Evolutionary conservation across 2,797 vertebrate species (phyloP).

Genomic region (Manis crassicaudata): DNA sequence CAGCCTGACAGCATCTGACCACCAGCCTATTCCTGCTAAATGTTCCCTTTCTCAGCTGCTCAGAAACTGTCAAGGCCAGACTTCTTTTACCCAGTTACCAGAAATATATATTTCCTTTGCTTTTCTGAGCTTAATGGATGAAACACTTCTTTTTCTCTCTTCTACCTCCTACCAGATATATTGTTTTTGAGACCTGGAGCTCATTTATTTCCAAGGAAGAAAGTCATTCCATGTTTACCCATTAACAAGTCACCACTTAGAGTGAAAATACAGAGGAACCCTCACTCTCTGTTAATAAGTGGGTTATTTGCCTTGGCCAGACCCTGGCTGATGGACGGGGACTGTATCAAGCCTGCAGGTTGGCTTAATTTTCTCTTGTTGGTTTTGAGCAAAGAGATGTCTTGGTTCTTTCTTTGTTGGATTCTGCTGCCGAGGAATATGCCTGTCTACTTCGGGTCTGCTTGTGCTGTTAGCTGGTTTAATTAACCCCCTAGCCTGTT

Average conservation of each 20-base stretch:
- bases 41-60: background rate
- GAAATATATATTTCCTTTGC: slow-evolving; percentile 34
- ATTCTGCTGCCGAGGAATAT: slow-evolving; percentile 55
- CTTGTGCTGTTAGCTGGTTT: background rate
- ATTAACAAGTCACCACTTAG: slow-evolving; percentile 48
- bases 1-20: background rate
- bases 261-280: background rate
- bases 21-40: background rate
- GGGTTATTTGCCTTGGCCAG: background rate
- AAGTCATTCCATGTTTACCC: slow-evolving; percentile 43
- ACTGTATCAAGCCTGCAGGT: background rate
- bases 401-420: background rate
- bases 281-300: background rate
- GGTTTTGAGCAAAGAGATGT: slow-evolving; percentile 28
- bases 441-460: background rate
- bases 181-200: slow-evolving; percentile 10
- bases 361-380: background rate
- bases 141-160: background rate
- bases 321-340: background rate
- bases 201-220: slow-evolving; percentile 63
- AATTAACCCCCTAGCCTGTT: background rate
- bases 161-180: background rate
- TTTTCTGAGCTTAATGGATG: slow-evolving; percentile 40
- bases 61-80: background rate
- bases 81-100: background rate